These are phyloP conservation scores for Hyppa rectilinea DNA, from an alignment of 2,888 invertebrate genomes.

Conservation along the genomic window DNA sequence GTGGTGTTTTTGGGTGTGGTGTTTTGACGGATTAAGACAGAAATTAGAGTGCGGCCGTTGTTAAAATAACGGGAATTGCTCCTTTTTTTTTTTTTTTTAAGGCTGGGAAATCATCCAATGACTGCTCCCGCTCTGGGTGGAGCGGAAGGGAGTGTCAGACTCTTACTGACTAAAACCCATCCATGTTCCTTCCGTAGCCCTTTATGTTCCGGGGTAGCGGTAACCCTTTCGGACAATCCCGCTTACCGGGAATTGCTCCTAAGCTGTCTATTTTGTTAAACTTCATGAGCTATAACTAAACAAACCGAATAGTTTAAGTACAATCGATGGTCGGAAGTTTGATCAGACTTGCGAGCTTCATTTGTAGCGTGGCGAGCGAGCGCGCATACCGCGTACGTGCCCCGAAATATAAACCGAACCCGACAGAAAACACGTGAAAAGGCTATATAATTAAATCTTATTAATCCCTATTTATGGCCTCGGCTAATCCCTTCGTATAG, in stretches of 20 bases:
- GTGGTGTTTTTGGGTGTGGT: background rate
- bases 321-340: conserved; percentile 65
- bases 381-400: conserved; percentile 76
- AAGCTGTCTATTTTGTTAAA: conserved; percentile 27
- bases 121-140: no score
- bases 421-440: conserved; percentile 71
- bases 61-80: background rate
- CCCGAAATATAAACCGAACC: conserved; percentile 70
- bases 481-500: conserved; percentile 73
- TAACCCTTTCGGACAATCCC: no score
- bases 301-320: conserved; percentile 51
- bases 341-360: conserved; percentile 63
- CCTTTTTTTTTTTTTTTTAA: no score
- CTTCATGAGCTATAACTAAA: conserved; percentile 53
- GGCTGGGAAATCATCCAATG: no score
- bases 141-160: no score
- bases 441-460: conserved; percentile 83
- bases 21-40: background rate
- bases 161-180: no score
- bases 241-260: background rate
- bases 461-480: conserved; percentile 83
- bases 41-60: background rate
- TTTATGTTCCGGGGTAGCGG: no score
- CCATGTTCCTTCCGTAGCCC: no score
- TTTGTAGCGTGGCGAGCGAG: conserved; percentile 62